Evolutionary conservation across 37 sponge, comb jelly and placozoan genomes (phyloP).

Genomic region (Ephydatia muelleri): DNA sequence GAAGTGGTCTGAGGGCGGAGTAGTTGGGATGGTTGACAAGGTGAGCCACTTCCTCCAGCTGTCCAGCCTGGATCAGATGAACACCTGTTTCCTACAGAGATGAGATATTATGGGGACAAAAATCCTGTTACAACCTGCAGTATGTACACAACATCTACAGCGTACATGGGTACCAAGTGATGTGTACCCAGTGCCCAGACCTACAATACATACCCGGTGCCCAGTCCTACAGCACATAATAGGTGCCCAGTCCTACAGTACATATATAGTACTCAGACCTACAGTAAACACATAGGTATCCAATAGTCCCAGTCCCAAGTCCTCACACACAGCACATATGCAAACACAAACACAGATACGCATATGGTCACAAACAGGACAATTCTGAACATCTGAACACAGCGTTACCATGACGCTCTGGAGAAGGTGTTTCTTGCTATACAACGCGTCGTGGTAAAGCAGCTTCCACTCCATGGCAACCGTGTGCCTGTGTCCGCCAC

Average conservation of each 20-base stretch:
- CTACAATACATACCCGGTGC: too few relatives aligned
- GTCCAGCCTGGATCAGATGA: constrained; percentile 53
- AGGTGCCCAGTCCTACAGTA: not conserved
- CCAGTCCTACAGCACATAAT: constrained; percentile 13
- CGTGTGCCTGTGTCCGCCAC: not conserved
- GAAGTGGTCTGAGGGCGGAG: constrained; percentile 63
- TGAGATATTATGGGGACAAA: not conserved
- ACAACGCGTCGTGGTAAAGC: constrained; percentile 49
- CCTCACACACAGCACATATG: not conserved
- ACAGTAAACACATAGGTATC: too few relatives aligned
- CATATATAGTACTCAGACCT: too few relatives aligned
- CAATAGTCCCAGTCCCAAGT: not conserved
- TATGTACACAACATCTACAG: too few relatives aligned
- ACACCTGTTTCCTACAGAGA: constrained; percentile 66
- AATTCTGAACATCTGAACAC: not conserved
- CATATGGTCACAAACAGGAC: constrained; percentile 8
- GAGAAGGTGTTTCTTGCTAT: constrained; percentile 59
- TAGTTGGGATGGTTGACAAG: constrained; percentile 57
- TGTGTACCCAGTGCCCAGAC: too few relatives aligned
- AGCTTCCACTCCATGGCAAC: constrained; percentile 56
- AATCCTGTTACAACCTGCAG: too few relatives aligned
- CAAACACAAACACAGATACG: constrained; percentile 4
- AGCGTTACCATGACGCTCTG: constrained; percentile 69
- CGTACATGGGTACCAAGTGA: too few relatives aligned
- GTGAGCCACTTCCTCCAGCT: constrained; percentile 58